Base-by-base conservation (phyloP, 2,113 vertebrate genomes). In the Cryptotis parvus region DNA sequence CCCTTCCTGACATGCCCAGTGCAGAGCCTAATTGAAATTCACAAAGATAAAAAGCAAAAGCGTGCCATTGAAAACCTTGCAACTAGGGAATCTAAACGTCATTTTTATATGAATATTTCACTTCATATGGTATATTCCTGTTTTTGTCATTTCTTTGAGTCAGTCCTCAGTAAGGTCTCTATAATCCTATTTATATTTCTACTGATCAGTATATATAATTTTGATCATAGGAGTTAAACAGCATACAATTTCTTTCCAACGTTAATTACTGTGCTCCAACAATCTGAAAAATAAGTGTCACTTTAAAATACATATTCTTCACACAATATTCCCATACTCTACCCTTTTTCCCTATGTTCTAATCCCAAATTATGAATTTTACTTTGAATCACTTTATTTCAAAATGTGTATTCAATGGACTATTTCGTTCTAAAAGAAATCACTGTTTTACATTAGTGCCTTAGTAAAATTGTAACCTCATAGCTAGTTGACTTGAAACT, bases 1-100 rank as follows among this genome's bases (percentile, higher is more conserved):
- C 97, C 85, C 84, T 97, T 86, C 96, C 95, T 91, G 94, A 11
- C 96, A 97, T 93, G 87, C 92, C 97, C 95, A 89, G 92, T 96
- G 95, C 96, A 96, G 90, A 91, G 81, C 15, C 97, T 98, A 96
- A 98, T 97, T 97, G 95, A 97, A 97, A 98, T 97, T 96, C 97
- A 92, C 96, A 78, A 94, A 95, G 94, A 92, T 95, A 95, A 95
- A 94, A 97, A 92, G 91, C 95, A 95, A 94, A 97, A 92, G 91
- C 95, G 92, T 96, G 63, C 92, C 97, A 85, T 97, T 97, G 96
- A 84, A 97, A 94, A 91, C 73, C 14, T 88, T 87, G 81, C 90
- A 94, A 91, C 79, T 89, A 63, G 89, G 91, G 55, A 91, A 95
- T 94, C 82, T 68, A 92, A 86, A 52, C 61, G 26, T 55, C 77